These are phyloP conservation scores for Lytechinus pictus DNA, from an alignment of 35 echinoderm and acorn worm species.

Conservation along the genomic window DNA sequence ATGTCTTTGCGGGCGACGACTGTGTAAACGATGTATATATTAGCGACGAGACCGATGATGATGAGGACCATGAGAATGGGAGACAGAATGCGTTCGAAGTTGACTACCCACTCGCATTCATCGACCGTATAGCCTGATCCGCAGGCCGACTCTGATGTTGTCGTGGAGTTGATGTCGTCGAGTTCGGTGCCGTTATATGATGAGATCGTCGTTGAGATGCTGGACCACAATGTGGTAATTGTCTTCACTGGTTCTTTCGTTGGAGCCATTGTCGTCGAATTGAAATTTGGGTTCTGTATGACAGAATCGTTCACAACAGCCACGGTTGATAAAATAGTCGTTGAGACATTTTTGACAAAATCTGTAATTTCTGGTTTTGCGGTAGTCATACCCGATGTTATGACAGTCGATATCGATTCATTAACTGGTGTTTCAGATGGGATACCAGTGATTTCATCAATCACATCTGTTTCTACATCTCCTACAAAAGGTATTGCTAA, in stretches of 20 bases:
- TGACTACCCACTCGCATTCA: not conserved
- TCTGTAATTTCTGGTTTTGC: not conserved
- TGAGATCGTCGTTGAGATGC: not conserved
- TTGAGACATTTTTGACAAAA: not conserved
- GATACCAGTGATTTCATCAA: not conserved
- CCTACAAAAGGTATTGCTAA: not conserved
- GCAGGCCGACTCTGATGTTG: not conserved
- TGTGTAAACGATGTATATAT: not conserved
- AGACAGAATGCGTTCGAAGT: constrained; percentile 13
- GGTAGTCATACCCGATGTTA: not conserved
- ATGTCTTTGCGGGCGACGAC: constrained; percentile 1
- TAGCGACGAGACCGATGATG: constrained; percentile 14
- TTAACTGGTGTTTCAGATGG: not conserved
- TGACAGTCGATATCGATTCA: not conserved
- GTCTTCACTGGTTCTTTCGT: not conserved
- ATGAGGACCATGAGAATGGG: constrained; percentile 26
- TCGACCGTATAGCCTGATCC: not conserved
- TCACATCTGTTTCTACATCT: not conserved
- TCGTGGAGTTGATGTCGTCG: not conserved
- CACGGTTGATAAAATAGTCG: not conserved
- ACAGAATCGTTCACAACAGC: not conserved
- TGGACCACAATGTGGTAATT: not conserved
- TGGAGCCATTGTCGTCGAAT: not conserved
- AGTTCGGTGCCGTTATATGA: not conserved
- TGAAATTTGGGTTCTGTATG: not conserved